phyloP scores from a whole-genome alignment of 2,113 vertebrate genomes.

The Hippocampus guttulatus region DNA sequence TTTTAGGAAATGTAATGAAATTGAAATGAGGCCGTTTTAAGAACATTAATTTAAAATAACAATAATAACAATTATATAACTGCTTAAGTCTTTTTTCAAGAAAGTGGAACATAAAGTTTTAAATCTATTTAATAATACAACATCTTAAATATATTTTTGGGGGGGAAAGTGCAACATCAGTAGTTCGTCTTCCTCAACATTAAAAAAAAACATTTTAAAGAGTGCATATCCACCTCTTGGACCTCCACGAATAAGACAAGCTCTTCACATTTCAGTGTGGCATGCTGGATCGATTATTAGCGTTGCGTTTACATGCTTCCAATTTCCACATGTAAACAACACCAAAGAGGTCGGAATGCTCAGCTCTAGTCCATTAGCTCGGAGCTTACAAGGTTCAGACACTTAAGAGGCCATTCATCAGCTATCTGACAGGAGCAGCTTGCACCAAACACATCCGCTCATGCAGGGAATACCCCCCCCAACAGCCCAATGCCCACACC shows the following conservation, averaged over 20 bases:
- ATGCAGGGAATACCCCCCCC: slow-evolving; percentile 43
- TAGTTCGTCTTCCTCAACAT: no score
- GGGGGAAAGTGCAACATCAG: no score
- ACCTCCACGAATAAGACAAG: neutral
- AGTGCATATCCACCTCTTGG: neutral
- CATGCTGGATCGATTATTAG: slow-evolving; percentile 24
- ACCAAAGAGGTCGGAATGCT: slow-evolving; percentile 41
- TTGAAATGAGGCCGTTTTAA: no score
- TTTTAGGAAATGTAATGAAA: no score
- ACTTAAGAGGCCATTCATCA: slow-evolving; percentile 59
- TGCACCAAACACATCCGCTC: slow-evolving; percentile 54
- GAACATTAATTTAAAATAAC: no score
- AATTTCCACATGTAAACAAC: slow-evolving; percentile 43
- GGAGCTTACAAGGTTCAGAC: slow-evolving; percentile 50
- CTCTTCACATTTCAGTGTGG: slow-evolving; percentile 6
- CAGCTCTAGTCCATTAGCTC: slow-evolving; percentile 61
- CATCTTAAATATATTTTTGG: no score
- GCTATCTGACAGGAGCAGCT: slow-evolving; percentile 47
- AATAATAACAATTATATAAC: no score
- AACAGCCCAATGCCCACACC: neutral
- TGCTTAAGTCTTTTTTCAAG: no score
- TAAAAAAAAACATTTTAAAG: neutral
- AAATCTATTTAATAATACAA: neutral
- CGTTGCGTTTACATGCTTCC: slow-evolving; percentile 13
- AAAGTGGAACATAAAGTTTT: no score